These are phyloP conservation scores for Standfussiana lucernea DNA, from an alignment of 2,888 invertebrate genomes.

Conservation along the genomic window DNA sequence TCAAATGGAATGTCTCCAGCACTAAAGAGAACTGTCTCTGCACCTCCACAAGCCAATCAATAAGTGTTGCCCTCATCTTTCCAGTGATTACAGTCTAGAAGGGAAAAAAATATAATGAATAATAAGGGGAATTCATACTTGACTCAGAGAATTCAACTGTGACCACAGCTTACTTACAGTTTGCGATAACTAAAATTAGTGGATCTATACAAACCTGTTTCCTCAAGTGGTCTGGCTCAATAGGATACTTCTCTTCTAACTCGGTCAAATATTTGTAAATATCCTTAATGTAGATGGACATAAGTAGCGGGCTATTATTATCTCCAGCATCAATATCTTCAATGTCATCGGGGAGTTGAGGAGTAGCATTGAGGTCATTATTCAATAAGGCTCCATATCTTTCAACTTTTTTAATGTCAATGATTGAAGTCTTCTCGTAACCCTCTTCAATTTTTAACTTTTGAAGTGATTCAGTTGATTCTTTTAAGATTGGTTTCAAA, in stretches of 20 bases:
- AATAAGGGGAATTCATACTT: too few relatives aligned
- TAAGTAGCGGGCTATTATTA: slow-evolving; percentile 93
- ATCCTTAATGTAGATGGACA: slow-evolving; percentile 96
- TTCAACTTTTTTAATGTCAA: slow-evolving; percentile 63
- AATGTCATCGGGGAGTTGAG: slow-evolving; percentile 83
- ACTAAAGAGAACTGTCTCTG: slow-evolving; percentile 96
- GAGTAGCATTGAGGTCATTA: slow-evolving; percentile 55
- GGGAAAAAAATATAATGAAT: slow-evolving; percentile 16
- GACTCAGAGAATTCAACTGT: not conserved
- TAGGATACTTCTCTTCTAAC: slow-evolving; percentile 93
- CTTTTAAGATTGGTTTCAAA: slow-evolving; percentile 80
- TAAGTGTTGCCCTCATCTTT: slow-evolving; percentile 96
- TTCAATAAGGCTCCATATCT: slow-evolving; percentile 52
- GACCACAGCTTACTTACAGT: not conserved
- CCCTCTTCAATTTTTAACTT: slow-evolving; percentile 79
- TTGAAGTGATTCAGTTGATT: slow-evolving; percentile 81
- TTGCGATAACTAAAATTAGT: not conserved
- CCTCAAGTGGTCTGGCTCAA: slow-evolving; percentile 92
- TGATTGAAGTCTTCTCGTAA: slow-evolving; percentile 55
- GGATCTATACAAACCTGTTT: slow-evolving; percentile 86
- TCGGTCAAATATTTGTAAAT: slow-evolving; percentile 96
- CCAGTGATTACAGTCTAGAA: slow-evolving; percentile 92
- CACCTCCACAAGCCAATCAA: slow-evolving; percentile 98
- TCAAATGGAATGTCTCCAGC: slow-evolving; percentile 97
- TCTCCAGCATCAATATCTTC: slow-evolving; percentile 95